phyloP scores from a whole-genome alignment of 1,140 invertebrate species.

The Brachystomella parvula region DNA sequence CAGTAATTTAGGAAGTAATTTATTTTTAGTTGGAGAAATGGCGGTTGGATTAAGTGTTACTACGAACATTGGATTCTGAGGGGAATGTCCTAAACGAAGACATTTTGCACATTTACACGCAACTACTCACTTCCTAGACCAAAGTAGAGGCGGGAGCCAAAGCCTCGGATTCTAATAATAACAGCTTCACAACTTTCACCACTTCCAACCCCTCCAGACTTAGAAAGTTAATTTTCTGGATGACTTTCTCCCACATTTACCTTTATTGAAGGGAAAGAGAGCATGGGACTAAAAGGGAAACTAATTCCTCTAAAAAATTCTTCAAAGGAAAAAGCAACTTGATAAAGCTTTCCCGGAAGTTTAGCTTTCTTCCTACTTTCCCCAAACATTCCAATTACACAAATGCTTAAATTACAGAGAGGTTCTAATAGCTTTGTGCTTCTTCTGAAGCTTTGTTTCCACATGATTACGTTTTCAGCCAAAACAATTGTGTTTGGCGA shows the following conservation, averaged over 20 bases:
- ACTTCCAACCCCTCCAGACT: not conserved
- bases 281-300: no score
- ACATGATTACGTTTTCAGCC: no score
- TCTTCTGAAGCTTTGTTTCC: no score
- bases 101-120: not conserved
- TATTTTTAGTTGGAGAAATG: not conserved
- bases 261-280: not conserved
- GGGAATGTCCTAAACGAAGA: not conserved
- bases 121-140: not conserved
- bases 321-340: no score
- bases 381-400: not conserved
- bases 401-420: no score
- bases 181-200: constrained; percentile 3
- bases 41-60: not conserved
- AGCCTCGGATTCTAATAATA: not conserved
- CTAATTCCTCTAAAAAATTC: no score
- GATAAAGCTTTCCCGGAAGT: no score
- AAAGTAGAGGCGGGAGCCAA: not conserved
- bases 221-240: constrained; percentile 7
- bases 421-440: no score
- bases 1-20: not conserved
- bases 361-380: not conserved
- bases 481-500: no score
- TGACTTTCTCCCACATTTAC: constrained; percentile 8
- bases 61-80: not conserved